These are phyloP conservation scores for Leptatherina wallacei DNA, from an alignment of 2,797 vertebrate species.

Conservation along the genomic window DNA sequence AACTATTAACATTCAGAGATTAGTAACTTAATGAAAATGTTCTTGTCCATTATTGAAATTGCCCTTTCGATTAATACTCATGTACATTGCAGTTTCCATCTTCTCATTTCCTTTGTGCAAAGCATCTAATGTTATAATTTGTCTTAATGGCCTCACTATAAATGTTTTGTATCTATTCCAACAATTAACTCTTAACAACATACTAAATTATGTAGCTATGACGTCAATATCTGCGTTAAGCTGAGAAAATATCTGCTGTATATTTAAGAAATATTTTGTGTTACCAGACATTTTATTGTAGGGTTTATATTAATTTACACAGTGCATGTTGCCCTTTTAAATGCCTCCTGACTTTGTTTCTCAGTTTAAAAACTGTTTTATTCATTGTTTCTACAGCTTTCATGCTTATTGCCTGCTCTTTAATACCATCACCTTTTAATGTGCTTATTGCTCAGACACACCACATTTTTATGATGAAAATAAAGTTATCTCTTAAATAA, in stretches of 20 bases:
- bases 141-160: conserved; percentile 60
- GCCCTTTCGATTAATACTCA: conserved; percentile 21
- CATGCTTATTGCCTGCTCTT: conserved; percentile 54
- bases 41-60: conserved; percentile 47
- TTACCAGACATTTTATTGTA: conserved; percentile 46
- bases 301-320: conserved; percentile 37
- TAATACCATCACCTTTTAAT: conserved; percentile 54
- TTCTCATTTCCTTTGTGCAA: conserved; percentile 35
- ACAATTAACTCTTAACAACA: conserved; percentile 38
- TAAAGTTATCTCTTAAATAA: conserved; percentile 66
- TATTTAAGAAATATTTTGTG: conserved; percentile 58
- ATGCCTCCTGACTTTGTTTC: conserved; percentile 48
- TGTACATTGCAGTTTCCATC: conserved; percentile 45
- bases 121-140: conserved; percentile 50
- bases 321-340: conserved; percentile 51
- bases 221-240: conserved; percentile 43
- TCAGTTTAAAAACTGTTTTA: conserved; percentile 38
- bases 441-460: conserved; percentile 65
- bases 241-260: conserved; percentile 66
- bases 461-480: conserved; percentile 70
- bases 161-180: conserved; percentile 55
- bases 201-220: conserved; percentile 26
- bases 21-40: conserved; percentile 64
- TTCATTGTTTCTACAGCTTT: conserved; percentile 45
- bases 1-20: conserved; percentile 67